phyloP scores from a whole-genome alignment of 2,113 vertebrate species.

The Myrmecophaga tridactyla region DNA sequence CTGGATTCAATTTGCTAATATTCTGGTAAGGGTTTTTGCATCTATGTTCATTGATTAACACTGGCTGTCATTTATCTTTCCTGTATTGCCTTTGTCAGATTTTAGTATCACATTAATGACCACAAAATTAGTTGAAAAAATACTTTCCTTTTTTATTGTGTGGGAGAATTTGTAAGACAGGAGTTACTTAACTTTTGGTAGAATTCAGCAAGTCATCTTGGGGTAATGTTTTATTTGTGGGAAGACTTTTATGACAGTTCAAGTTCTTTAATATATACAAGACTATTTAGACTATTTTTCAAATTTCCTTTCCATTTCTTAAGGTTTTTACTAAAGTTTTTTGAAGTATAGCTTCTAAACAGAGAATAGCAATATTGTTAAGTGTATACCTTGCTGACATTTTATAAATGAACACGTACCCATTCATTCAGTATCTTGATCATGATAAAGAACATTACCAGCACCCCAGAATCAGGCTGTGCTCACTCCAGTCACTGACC shows the following conservation, averaged over 20 bases:
- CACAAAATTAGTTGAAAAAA: neutral
- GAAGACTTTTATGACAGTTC: neutral
- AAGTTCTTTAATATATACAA: neutral
- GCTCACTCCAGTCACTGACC: neutral
- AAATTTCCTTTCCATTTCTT: neutral
- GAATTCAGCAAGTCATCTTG: neutral
- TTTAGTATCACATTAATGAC: constrained; percentile 3
- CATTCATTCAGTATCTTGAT: neutral
- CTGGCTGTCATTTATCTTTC: neutral
- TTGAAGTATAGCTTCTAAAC: neutral
- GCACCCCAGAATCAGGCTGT: neutral
- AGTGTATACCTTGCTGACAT: neutral
- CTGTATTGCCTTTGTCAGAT: neutral
- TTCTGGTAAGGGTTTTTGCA: neutral
- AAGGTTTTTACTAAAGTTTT: neutral
- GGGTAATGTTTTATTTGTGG: neutral
- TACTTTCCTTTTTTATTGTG: neutral
- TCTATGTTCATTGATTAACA: neutral
- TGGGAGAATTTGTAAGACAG: neutral
- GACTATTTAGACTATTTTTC: neutral
- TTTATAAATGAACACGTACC: neutral
- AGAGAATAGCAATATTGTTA: neutral
- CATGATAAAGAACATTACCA: neutral
- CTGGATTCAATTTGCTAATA: neutral
- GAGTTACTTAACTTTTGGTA: neutral